A percentile compares a stretch with the other conserved stretches of the same genome.
Evolutionary conservation across 2,888 invertebrate genomes (phyloP).

Genomic region (Anarsia innoxiella): DNA sequence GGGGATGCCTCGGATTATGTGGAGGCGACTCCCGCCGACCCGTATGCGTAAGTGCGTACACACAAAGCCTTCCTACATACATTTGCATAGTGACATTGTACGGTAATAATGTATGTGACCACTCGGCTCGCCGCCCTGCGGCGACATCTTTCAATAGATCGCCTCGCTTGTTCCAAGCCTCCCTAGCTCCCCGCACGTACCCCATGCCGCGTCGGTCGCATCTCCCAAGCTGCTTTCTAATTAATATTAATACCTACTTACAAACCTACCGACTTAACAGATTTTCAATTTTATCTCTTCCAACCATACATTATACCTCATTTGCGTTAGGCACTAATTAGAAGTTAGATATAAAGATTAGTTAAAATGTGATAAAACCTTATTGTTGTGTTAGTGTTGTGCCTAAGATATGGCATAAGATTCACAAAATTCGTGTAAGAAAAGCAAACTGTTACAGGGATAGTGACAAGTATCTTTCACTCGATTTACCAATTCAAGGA

Average conservation of each 20-base stretch:
- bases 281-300: too few species aligned
- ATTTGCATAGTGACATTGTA: conserved; percentile 75
- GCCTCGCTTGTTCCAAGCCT: conserved; percentile 34
- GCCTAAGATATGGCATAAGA: too few species aligned
- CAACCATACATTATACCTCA: too few species aligned
- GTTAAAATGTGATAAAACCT: too few species aligned
- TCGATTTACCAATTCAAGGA: too few species aligned
- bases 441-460: too few species aligned
- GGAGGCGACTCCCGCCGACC: conserved; percentile 58
- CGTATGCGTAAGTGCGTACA: conserved; percentile 72
- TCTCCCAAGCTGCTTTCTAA: conserved; percentile 36
- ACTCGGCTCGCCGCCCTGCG: conserved; percentile 54
- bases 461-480: too few species aligned
- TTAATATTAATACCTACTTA: conserved; percentile 42
- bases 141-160: conserved; percentile 66
- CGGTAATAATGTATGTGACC: conserved; percentile 74
- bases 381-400: too few species aligned
- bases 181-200: conserved; percentile 16
- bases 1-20: conserved; percentile 65
- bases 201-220: conserved; percentile 21
- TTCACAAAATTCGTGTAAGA: too few species aligned
- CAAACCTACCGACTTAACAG: conserved; percentile 12
- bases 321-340: too few species aligned
- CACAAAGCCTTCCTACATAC: conserved; percentile 72
- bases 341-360: too few species aligned